Base-by-base conservation (phyloP, 2,888 invertebrate genomes). In the Drosophila bunnanda region DNA sequence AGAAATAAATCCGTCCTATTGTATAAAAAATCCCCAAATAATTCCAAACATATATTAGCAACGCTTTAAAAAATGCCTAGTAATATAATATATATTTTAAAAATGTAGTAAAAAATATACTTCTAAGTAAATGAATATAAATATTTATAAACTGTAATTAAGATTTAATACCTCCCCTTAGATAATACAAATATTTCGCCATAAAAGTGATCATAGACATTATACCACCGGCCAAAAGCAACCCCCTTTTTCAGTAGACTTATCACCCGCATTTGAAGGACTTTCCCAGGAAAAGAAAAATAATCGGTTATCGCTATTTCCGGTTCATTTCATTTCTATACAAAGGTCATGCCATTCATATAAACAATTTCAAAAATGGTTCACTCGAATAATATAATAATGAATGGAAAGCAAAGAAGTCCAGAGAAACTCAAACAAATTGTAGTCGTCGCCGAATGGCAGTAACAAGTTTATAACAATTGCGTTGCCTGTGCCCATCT, bases 401-500 rank as follows among this genome's bases (percentile, higher is more conserved):
- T 71, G 55, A 70, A 34, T 36, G 15, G 41, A 70, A 39, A 9
- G 22, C n/a, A 67, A 20, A 41, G 28, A 66, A 41, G 48, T 64
- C 65, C 70, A 56, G 66, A 69, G 70, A 66, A 75, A 70, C 72
- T 72, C 79, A 36, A 53, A 80, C 80, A 85, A 82, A 85, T 85
- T 86, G 73, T 82, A 68, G 75, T 75, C 75, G 75, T 73, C 75
- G 77, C 73, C 73, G 75, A 80, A 85, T 56, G 85, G 75, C 86
- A 75, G 76, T 82, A 75, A 82, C 77, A 82, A 82, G 75, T 82
- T 82, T 82, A 82, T 86, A 82, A 77, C 76, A 53, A 50, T 60
- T 58, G 67, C 41, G 76, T n/a, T n/a, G n/a, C 52, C 77, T 46
- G 67, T 36, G 73, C 52, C 77, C 70, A 79, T 73, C 65, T 67